These are phyloP conservation scores for Hemicentrotus pulcherrimus DNA, from an alignment of 35 echinoderm and acorn worm genomes.

Conservation along the genomic window DNA sequence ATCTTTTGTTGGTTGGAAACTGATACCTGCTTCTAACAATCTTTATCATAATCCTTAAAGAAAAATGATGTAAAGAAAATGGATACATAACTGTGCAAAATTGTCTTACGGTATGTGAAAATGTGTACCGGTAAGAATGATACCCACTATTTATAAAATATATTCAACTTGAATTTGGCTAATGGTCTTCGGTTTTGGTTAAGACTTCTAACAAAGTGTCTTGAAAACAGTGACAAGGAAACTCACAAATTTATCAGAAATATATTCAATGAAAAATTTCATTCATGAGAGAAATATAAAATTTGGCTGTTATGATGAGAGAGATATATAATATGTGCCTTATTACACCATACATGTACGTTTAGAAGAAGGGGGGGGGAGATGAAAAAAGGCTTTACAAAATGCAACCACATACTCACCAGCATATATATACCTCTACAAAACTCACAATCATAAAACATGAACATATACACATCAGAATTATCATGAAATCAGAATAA, in stretches of 20 bases:
- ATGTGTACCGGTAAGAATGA: too few species aligned
- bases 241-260: background rate
- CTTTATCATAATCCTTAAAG: background rate
- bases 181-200: background rate
- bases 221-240: background rate
- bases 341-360: background rate
- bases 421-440: constrained; percentile 12
- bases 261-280: background rate
- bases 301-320: background rate
- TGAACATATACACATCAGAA: background rate
- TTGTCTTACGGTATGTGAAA: too few species aligned
- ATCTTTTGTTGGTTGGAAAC: background rate
- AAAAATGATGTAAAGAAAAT: background rate
- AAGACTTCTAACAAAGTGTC: background rate
- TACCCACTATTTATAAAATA: background rate
- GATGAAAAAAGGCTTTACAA: background rate
- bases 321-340: background rate
- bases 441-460: background rate
- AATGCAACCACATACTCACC: background rate
- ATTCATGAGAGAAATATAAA: background rate
- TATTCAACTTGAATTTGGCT: background rate
- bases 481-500: background rate
- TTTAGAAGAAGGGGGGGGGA: background rate
- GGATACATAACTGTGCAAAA: background rate
- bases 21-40: background rate